Evolutionary conservation across 2,113 vertebrate genomes (phyloP), one percentile per base, ranked within the genome.

Genomic region (Vulpes ferrilata): DNA sequence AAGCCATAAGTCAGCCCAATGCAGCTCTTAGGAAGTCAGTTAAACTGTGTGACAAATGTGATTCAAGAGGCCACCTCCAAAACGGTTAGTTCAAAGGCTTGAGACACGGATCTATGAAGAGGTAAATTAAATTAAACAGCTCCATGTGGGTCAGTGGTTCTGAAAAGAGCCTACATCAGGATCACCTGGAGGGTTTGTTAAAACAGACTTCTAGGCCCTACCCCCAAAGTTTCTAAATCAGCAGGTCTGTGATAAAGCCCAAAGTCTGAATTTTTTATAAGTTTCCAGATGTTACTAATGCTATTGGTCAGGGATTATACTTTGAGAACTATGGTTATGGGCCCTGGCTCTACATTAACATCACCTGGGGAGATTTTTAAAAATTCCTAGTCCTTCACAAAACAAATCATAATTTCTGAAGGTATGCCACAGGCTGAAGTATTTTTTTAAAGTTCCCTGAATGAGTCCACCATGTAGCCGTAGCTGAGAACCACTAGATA

Each of bases 21-120:
- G 15, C 20, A 88, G 59, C 43, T 79, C 71, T 85, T 57, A 82
- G 67, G 27, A 93, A 93, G 79, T 78, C 55, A 76, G n/a, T 22
- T 76, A 80, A 69, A 23, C 43, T 76, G 11, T 27, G 27, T 55
- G 73, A 86, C 59, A 92, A 96, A 87, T 27, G 5, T 55, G 35
- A 94, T 67, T 93, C 59, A 43, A 64, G 43, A 90, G 53, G 35
- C 57, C 79, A 82, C 16, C 6, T 85, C 76, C 23, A 62, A 90
- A 95, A 94, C 81, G 71, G 7, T 35, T 55, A 79, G 71, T 91
- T 96, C 43, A 60, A 55, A 94, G 86, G 48, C 85, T n/a, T 90
- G 65, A 69, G 59, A 64, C 93, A 59, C 1, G 23, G 57, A 23
- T 79, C 55, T 87, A 5, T 32, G 48, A 65, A 96, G 81, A 65